Evolutionary conservation across 2,113 vertebrate species (phyloP), one percentile per base, ranked within the genome.

Genomic region (Calyptomena viridis): DNA sequence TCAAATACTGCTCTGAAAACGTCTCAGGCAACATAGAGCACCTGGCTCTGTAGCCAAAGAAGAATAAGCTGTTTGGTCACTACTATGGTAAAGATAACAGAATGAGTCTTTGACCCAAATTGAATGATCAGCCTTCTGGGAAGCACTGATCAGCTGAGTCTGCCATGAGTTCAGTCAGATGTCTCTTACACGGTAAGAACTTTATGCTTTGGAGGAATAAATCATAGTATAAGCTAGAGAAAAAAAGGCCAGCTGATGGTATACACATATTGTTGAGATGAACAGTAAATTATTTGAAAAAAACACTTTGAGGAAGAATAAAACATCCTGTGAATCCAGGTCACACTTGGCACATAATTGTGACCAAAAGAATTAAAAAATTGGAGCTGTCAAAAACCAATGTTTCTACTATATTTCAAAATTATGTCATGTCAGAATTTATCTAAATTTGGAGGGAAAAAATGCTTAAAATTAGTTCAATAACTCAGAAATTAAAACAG

Each of bases 341-440:
- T 94, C 71, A 74, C 50, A 42, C 46, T 88, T 58, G 44, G 67
- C n/a, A 85, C 31, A 39, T 53, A 90, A 77, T 66, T 93, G 78
- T 92, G 88, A 93, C 94, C 88, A 88, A 80, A 93, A 83, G 78
- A 85, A 94, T 69, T 37, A 96, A 85, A 92, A 76, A 83, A 66
- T 9, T 64, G 16, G 75, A 95, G 25, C 72, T 96, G 94, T 93
- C 95, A 96, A 83, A 93, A 92, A 50, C 37, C 63, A 86, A 9
- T 42, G 42, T 76, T 94, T 90, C 46, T 23, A 94, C 40, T 14
- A 66, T 90, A 85, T 80, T 88, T 96, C 94, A 93, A 95, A 90
- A 88, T 83, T 82, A 80, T 8, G 55, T 58, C 46, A 77, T 92
- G 94, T 85, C 58, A 73, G 85, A 87, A 92, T 95, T 90, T 96